These are phyloP conservation scores for Acanthisitta chloris DNA, from an alignment of 2,113 vertebrate genomes.

Conservation along the genomic window DNA sequence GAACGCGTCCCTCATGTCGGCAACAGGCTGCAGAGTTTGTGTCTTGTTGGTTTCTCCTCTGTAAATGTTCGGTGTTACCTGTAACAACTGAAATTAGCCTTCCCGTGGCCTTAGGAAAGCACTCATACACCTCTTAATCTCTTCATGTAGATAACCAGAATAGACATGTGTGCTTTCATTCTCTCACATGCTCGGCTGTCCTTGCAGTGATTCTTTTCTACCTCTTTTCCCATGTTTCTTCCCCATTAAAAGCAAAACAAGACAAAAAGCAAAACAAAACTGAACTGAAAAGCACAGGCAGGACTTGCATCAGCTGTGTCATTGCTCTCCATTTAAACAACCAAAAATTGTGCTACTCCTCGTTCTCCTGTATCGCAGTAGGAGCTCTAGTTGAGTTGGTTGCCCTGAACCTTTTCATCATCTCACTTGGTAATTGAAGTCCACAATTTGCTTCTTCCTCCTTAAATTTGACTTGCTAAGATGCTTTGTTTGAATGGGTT, in stretches of 20 bases:
- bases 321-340: neutral
- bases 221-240: neutral
- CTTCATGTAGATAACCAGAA: constrained; percentile 50
- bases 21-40: neutral
- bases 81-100: constrained; percentile 47
- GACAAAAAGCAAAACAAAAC: neutral
- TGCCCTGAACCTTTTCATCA: neutral
- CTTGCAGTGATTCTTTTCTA: neutral
- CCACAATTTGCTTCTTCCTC: neutral
- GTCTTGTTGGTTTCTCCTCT: constrained; percentile 32
- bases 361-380: accelerated
- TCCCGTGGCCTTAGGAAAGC: constrained; percentile 39
- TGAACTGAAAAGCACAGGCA: neutral
- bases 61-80: neutral
- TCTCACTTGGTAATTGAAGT: neutral
- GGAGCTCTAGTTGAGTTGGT: neutral
- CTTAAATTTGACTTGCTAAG: neutral
- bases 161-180: neutral
- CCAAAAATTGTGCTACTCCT: neutral
- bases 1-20: neutral
- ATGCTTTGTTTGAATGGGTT: neutral
- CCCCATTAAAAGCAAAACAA: neutral
- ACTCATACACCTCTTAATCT: constrained; percentile 25
- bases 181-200: neutral
- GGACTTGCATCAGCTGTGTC: neutral